Percentiles rank a stretch among this genome's conserved stretches.
phyloP scores from a whole-genome alignment of 35 echinoderm and acorn worm species.

The Anneissia japonica region DNA sequence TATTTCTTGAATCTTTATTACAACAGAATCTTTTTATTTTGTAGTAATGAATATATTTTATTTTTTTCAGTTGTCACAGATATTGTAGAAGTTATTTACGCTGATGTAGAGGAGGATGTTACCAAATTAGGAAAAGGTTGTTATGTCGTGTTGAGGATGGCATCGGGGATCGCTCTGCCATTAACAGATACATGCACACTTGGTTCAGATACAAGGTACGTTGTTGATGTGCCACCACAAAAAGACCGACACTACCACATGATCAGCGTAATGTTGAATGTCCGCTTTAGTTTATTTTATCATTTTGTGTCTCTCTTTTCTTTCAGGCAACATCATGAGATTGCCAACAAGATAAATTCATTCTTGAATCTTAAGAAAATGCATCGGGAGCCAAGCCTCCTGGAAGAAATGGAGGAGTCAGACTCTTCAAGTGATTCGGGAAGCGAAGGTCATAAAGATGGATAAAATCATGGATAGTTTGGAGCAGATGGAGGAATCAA shows the following conservation, averaged over 20 bases:
- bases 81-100: not conserved
- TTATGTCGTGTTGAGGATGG: not conserved
- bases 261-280: not conserved
- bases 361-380: slow-evolving; percentile 33
- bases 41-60: too few species aligned
- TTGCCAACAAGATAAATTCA: slow-evolving; percentile 11
- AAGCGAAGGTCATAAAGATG: not conserved
- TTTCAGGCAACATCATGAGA: slow-evolving; percentile 17
- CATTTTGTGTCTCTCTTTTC: not conserved
- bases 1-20: too few species aligned
- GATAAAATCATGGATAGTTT: not conserved
- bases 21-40: too few species aligned
- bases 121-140: slow-evolving; percentile 6
- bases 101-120: slow-evolving; percentile 5
- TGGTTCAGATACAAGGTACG: not conserved
- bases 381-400: not conserved
- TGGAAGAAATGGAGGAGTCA: not conserved
- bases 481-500: too few species aligned
- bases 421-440: not conserved
- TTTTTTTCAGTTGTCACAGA: not conserved
- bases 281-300: not conserved
- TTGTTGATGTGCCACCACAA: not conserved
- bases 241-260: not conserved
- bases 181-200: not conserved
- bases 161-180: not conserved